Base-by-base conservation (phyloP, 2,888 invertebrate genomes). In the Melanchra persicariae region DNA sequence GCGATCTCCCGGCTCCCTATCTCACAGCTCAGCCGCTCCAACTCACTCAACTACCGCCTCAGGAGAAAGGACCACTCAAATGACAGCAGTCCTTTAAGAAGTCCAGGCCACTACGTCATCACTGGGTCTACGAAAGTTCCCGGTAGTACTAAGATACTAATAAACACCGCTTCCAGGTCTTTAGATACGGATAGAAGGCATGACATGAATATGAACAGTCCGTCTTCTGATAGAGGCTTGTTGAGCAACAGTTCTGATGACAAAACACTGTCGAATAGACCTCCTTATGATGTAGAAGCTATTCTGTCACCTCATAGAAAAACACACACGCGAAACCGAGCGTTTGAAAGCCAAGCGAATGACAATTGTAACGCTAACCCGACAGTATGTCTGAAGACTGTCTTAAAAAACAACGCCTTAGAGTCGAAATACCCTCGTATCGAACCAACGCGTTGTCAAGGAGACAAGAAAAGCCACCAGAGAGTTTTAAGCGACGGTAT, bases 301-400 rank as follows among this genome's bases (percentile, higher is more conserved):
- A 91, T 94, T 7, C 69, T 92, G n/a, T 95, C 91, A 81, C 96
- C 92, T 69, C 95, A 93, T 74, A 96, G 96, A 79, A 96, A 96
- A 77, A 91, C 94, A n/a, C 97, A 97, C 87, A 82, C 93, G 12
- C 90, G 97, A 52, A 96, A 97, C 89, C 96, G 96, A 81, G 96
- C 96, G 1, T 93, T 96, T 57, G 97, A 97, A 49, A 94, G 93
- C 26, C 91, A 93, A 74, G 89, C 93, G 10, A 91, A 93, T 19
- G 94, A 97, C 45, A 59, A 89, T 0, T 92, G 85, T 63, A 95
- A 95, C 76, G 93, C 93, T 8, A 95, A 94, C 55, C 81, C 90
- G 8, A 83, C 88, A 0, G 94, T 95, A 0, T 92, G 92, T 40
- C 92, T 96, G 0, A 95, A 95, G 82, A 93, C 92, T 15, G 96